phyloP scores from a whole-genome alignment of 2,888 invertebrate genomes.

The Tupiocoris notatus region DNA sequence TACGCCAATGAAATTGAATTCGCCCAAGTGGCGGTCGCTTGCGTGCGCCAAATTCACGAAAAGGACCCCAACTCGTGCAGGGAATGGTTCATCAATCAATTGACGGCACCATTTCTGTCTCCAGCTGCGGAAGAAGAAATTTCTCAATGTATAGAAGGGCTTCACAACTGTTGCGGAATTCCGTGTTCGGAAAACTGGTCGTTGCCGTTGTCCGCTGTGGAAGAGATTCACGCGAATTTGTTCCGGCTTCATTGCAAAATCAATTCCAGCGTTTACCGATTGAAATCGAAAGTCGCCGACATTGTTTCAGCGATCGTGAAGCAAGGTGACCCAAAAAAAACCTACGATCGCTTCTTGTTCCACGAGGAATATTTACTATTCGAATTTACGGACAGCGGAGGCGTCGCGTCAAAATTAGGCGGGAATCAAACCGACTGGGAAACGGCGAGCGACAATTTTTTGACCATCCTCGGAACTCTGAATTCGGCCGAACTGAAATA shows the following conservation, averaged over 20 bases:
- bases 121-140: slow-evolving; percentile 53
- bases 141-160: slow-evolving; percentile 52
- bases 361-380: slow-evolving; percentile 52
- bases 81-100: slow-evolving; percentile 53
- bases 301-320: slow-evolving; percentile 48
- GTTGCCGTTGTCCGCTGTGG: slow-evolving; percentile 52
- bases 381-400: slow-evolving; percentile 55
- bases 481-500: slow-evolving; percentile 6
- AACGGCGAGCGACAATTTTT: slow-evolving; percentile 40
- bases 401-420: slow-evolving; percentile 50
- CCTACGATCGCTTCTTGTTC: slow-evolving; percentile 54
- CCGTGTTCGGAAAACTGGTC: slow-evolving; percentile 53
- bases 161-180: slow-evolving; percentile 53
- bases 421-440: slow-evolving; percentile 35
- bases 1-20: slow-evolving; percentile 51
- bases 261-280: slow-evolving; percentile 48
- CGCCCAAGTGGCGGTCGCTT: slow-evolving; percentile 58
- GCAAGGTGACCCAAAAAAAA: slow-evolving; percentile 48
- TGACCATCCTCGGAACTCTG: background rate
- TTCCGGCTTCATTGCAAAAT: slow-evolving; percentile 49
- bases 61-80: slow-evolving; percentile 56
- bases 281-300: slow-evolving; percentile 48
- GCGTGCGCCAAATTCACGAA: slow-evolving; percentile 59
- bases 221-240: slow-evolving; percentile 48
- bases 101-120: slow-evolving; percentile 40